Conservation (phyloP, 2,888 invertebrate genomes). For the Gisinianus flammeolus region DNA sequence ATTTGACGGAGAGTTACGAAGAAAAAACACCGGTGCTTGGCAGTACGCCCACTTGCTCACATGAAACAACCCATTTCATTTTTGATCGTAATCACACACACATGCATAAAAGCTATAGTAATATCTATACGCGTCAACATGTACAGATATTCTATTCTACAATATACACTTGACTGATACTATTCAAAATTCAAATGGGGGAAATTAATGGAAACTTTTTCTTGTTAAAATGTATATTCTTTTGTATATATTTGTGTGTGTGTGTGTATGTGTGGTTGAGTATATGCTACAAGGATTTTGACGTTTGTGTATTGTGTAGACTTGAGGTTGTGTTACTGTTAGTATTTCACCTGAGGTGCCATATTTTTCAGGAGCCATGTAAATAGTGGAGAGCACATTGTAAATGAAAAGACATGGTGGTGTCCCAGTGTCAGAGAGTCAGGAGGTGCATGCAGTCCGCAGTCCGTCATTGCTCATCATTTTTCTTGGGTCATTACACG, state of each 20-base stretch:
- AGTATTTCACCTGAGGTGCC: background rate
- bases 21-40: constrained; percentile 9
- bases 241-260: too few species aligned
- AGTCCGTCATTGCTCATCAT: too few species aligned
- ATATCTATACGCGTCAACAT: too few species aligned
- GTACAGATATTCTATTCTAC: too few species aligned
- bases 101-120: background rate
- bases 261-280: too few species aligned
- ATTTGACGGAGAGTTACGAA: background rate
- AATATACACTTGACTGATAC: too few species aligned
- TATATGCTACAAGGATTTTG: background rate
- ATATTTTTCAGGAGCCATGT: background rate
- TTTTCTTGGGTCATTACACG: background rate
- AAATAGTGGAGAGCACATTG: background rate
- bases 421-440: background rate
- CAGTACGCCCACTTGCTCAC: constrained; percentile 14
- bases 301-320: background rate
- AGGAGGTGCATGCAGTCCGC: background rate
- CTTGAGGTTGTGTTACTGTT: too few species aligned
- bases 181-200: too few species aligned
- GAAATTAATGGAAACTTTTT: too few species aligned
- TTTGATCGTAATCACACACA: constrained; percentile 19
- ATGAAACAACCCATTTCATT: constrained; percentile 20
- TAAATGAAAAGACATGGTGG: background rate
- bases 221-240: too few species aligned